A percentile compares a stretch with the other conserved stretches of the same genome.
Conservation (phyloP, 2,888 invertebrate species). For the Thalpophila matura region DNA sequence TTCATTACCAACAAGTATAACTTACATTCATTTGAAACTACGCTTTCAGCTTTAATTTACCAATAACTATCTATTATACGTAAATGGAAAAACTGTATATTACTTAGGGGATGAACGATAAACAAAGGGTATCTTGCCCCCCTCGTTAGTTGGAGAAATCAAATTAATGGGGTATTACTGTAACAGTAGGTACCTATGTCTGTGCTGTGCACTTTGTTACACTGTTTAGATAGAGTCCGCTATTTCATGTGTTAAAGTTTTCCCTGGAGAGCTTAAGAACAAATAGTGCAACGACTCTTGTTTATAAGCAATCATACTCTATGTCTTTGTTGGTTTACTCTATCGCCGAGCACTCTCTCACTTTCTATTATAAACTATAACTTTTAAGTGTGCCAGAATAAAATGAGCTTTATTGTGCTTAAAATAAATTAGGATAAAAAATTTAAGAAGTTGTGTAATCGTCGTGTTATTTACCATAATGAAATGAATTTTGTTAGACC, state of each 20-base stretch:
- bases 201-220: constrained; percentile 29
- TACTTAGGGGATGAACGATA: constrained; percentile 59
- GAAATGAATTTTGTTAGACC: too few species aligned
- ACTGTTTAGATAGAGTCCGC: constrained; percentile 13
- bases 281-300: constrained; percentile 23
- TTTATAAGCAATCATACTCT: constrained; percentile 31
- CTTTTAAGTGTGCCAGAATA: too few species aligned
- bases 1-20: constrained; percentile 46
- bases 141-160: constrained; percentile 54
- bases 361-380: too few species aligned
- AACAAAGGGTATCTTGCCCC: constrained; percentile 57
- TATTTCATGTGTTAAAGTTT: constrained; percentile 21
- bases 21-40: constrained; percentile 37
- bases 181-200: constrained; percentile 13
- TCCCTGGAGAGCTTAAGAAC: constrained; percentile 15
- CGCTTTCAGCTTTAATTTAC: constrained; percentile 7
- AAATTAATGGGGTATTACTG: constrained; percentile 52
- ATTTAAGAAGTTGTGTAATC: too few species aligned
- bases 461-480: too few species aligned
- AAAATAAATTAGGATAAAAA: too few species aligned
- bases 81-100: constrained; percentile 56
- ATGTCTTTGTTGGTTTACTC: not conserved
- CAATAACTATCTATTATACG: constrained; percentile 33
- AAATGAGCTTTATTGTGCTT: too few species aligned
- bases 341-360: too few species aligned